Evolutionary conservation across 2,797 vertebrate species (phyloP), one percentile per base, ranked within the genome.

Genomic region (Saguinus oedipus): DNA sequence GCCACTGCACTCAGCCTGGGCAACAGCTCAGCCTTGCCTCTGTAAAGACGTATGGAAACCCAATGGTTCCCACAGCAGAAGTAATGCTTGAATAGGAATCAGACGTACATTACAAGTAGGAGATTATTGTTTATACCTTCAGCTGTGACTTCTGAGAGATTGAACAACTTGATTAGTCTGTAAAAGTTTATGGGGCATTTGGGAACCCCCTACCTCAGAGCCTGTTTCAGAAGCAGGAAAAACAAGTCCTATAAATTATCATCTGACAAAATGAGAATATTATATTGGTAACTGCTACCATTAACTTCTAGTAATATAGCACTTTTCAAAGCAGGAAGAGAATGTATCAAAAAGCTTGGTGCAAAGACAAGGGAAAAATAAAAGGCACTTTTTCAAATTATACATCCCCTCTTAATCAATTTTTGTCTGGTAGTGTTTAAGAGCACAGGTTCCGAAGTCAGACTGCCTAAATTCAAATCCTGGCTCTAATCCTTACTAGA

Each of bases 221-320:
- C 44, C 53, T 79, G 17, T 70, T 94, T 95, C 90, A 36, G 11
- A 88, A 91, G 39, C 61, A 70, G 59, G 79, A 94, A 48, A 97
- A 94, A 87, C 39, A 55, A 48, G 48, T 42, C 33, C 83, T 94
- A 85, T 90, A 96, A 97, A 96, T 96, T 87, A 86, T 76, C 85
- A 72, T 59, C 75, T 70, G 90, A 96, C 68, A 94, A 97, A 98
- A 75, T 92, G 61, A 93, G 91, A 93, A 83, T 70, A 85, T 82
- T 88, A 64, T 48, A 53, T 78, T 86, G 82, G 90, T 86, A 91
- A 84, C 82, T 42, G 26, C 48, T 59, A 74, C 46, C 83, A 81
- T 78, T 91, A 91, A 88, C 93, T 90, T 95, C 79, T 64, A 86
- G 89, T 39, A 94, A 80, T 70, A 93, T 36, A 84, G 46, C 72